Evolutionary conservation across 2,888 invertebrate genomes (phyloP).

Genomic region (Conomelus anceps): DNA sequence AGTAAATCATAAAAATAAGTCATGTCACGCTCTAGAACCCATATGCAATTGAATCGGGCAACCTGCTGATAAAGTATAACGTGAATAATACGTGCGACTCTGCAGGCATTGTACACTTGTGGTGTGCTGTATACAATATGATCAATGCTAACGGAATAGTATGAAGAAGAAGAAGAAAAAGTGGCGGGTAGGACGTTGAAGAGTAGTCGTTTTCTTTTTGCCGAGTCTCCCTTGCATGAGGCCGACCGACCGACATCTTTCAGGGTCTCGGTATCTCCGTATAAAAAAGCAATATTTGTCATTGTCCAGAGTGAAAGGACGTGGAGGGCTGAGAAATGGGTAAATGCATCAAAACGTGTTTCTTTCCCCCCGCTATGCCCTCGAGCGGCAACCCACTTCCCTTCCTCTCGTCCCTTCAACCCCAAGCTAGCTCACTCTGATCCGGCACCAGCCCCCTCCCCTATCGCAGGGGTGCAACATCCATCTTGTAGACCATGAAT

Average conservation of each 20-base stretch:
- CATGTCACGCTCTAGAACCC: too few relatives aligned
- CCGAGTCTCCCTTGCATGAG: background rate
- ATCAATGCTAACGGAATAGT: background rate
- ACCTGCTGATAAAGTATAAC: too few relatives aligned
- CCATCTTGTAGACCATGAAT: conserved; percentile 25
- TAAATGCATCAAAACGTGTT: conserved; percentile 28
- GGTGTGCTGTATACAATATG: background rate
- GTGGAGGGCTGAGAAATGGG: conserved; percentile 25
- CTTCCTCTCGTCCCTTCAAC: background rate
- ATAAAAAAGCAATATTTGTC: conserved; percentile 31
- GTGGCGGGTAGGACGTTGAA: background rate
- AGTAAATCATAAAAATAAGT: too few relatives aligned
- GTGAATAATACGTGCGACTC: background rate
- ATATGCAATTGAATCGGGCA: background rate
- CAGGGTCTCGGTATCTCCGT: conserved; percentile 9
- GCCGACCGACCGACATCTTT: background rate
- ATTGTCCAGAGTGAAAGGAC: conserved; percentile 28
- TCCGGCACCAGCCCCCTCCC: background rate
- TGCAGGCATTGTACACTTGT: background rate
- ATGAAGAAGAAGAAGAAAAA: background rate
- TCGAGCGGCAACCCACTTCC: background rate
- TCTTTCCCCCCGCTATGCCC: conserved; percentile 13
- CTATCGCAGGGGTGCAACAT: conserved; percentile 21
- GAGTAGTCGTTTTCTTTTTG: background rate
- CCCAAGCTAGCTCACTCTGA: background rate